Evolutionary conservation across 2,888 invertebrate genomes (phyloP).

Genomic region (Scaptomyza parva): DNA sequence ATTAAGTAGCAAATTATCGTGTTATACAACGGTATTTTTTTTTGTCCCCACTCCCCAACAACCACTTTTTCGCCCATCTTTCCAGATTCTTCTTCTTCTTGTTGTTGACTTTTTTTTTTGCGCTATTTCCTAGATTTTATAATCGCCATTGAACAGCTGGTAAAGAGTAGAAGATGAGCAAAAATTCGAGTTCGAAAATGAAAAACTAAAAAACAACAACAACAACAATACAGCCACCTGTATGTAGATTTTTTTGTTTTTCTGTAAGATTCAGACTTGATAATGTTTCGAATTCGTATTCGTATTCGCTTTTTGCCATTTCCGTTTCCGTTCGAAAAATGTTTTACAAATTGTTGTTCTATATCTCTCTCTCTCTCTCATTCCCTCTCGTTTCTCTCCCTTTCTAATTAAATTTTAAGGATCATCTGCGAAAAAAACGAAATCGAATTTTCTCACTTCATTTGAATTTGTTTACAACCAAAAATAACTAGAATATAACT

Average conservation of each 20-base stretch:
- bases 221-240: slow-evolving; percentile 53
- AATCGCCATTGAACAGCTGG: not conserved
- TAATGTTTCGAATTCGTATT: not conserved
- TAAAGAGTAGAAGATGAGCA: not conserved
- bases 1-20: slow-evolving; percentile 79
- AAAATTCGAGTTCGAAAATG: not conserved
- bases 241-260: not conserved
- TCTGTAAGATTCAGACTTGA: not conserved
- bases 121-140: not conserved
- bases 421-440: slow-evolving; percentile 77
- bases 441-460: no score
- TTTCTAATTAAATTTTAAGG: slow-evolving; percentile 74
- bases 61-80: not conserved
- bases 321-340: slow-evolving; percentile 37
- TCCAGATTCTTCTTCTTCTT: no score
- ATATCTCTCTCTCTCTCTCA: slow-evolving; percentile 8
- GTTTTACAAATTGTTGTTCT: not conserved
- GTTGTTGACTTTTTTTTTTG: no score
- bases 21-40: slow-evolving; percentile 75
- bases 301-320: slow-evolving; percentile 13
- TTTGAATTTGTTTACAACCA: slow-evolving; percentile 7
- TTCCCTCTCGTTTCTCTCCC: slow-evolving; percentile 6
- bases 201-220: no score
- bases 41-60: not conserved
- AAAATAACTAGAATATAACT: not conserved